Evolutionary conservation across 2,888 invertebrate species (phyloP).

Genomic region (Drosophila heteroneura): DNA sequence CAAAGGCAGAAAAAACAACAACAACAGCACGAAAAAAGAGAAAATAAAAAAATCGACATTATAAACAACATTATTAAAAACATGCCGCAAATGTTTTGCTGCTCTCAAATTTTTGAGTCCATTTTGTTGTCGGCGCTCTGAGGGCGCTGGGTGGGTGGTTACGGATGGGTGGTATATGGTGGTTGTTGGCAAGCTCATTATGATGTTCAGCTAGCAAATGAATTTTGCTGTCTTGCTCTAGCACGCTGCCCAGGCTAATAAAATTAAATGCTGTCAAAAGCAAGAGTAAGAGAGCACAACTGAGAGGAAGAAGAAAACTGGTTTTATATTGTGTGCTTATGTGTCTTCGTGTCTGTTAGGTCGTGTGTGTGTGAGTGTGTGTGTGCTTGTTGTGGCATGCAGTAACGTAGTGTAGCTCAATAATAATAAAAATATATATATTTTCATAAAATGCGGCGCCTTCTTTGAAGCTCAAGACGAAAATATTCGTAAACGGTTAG

Average conservation of each 20-base stretch:
- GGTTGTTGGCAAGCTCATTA: slow-evolving; percentile 55
- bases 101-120: slow-evolving; percentile 80
- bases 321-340: slow-evolving; percentile 11
- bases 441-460: slow-evolving; percentile 70
- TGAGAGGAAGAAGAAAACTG: slow-evolving; percentile 18
- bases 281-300: slow-evolving; percentile 23
- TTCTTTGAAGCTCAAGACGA: slow-evolving; percentile 32
- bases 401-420: slow-evolving; percentile 61
- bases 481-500: not conserved
- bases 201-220: slow-evolving; percentile 63
- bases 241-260: slow-evolving; percentile 64
- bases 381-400: slow-evolving; percentile 38
- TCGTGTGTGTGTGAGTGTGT: slow-evolving; percentile 20
- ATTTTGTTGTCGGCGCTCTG: slow-evolving; percentile 72
- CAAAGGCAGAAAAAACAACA: slow-evolving; percentile 29
- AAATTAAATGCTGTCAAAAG: slow-evolving; percentile 60
- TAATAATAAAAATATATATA: slow-evolving; percentile 75
- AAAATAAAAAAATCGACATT: slow-evolving; percentile 66
- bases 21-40: slow-evolving; percentile 32
- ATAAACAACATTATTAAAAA: slow-evolving; percentile 82
- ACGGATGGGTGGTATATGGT: slow-evolving; percentile 20
- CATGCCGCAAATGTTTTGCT: slow-evolving; percentile 82
- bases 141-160: slow-evolving; percentile 7
- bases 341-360: slow-evolving; percentile 18
- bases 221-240: slow-evolving; percentile 45